Percentiles rank a stretch among this genome's conserved stretches.
Conservation (phyloP, 2,888 invertebrate species). For the Cephonodes hylas region DNA sequence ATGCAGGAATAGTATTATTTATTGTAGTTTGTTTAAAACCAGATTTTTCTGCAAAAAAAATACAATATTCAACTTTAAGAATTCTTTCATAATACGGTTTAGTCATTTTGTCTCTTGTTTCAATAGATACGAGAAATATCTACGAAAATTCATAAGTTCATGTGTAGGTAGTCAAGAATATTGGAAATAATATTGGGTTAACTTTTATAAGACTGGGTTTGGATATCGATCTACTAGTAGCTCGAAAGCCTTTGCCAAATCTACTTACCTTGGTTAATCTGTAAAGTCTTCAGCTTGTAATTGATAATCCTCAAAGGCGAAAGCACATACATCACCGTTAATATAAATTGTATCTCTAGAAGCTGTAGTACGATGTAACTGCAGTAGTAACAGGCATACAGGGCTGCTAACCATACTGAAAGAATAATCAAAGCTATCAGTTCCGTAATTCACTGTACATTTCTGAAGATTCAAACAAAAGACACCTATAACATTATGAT, state of each 20-base stretch:
- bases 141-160: too few relatives aligned
- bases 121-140: too few relatives aligned
- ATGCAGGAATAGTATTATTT: not conserved
- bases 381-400: constrained; percentile 35
- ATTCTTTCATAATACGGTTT: not conserved
- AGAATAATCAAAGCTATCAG: not conserved
- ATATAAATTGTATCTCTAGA: constrained; percentile 66
- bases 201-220: too few relatives aligned
- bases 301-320: constrained; percentile 63
- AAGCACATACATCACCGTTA: constrained; percentile 58
- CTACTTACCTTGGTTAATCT: constrained; percentile 15
- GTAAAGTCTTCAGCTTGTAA: constrained; percentile 35
- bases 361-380: constrained; percentile 28
- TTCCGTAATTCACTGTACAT: not conserved
- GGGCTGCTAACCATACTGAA: constrained; percentile 28
- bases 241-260: too few relatives aligned
- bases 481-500: too few relatives aligned
- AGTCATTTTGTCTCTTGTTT: not conserved
- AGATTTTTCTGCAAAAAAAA: not conserved
- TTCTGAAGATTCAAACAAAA: too few relatives aligned
- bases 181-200: too few relatives aligned
- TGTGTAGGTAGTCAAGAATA: too few relatives aligned
- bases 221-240: too few relatives aligned
- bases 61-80: not conserved
- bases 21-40: not conserved